phyloP scores from a whole-genome alignment of 2,797 vertebrate species.

The Enteromius paludinosus region DNA sequence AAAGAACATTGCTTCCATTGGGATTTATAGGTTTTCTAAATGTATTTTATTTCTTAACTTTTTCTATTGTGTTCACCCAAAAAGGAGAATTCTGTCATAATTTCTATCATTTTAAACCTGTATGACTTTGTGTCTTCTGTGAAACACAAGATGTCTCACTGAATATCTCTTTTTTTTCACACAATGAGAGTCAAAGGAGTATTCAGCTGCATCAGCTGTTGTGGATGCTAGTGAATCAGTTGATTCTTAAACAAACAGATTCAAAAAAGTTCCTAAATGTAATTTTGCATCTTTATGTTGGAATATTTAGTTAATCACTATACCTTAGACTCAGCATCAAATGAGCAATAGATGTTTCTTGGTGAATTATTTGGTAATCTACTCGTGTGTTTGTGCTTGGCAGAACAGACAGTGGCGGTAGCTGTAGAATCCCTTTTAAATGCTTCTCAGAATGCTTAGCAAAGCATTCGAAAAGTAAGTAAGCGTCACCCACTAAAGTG shows the following conservation, averaged over 20 bases:
- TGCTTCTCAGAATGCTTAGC: slow-evolving; percentile 23
- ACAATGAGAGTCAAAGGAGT: neutral
- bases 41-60: neutral
- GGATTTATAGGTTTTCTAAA: neutral
- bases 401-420: slow-evolving; percentile 33
- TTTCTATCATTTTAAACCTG: neutral
- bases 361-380: neutral
- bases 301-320: neutral
- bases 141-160: neutral
- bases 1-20: neutral
- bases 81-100: neutral
- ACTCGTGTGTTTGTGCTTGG: neutral
- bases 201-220: neutral
- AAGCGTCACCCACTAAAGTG: slow-evolving; percentile 41
- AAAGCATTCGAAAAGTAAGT: slow-evolving; percentile 50
- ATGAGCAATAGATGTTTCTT: neutral
- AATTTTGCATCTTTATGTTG: neutral
- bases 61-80: neutral
- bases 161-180: neutral
- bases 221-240: neutral
- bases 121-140: neutral
- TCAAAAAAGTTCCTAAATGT: neutral
- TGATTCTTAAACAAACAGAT: neutral
- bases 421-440: slow-evolving; percentile 5
- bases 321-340: neutral